Conservation (phyloP, 2,113 vertebrate genomes). For the Meriones unguiculatus region DNA sequence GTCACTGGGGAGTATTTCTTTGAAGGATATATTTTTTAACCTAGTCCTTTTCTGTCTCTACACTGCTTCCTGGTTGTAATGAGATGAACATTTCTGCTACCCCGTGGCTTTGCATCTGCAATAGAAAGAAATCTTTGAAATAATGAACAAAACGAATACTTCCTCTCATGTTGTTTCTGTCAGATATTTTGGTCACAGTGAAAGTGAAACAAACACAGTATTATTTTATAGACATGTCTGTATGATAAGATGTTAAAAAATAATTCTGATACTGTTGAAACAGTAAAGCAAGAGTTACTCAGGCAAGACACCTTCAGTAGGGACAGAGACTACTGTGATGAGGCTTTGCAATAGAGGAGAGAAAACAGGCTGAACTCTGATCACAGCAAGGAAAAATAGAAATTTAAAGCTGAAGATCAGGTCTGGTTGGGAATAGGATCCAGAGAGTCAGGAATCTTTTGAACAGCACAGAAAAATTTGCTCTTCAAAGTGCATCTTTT, state of each 20-base stretch:
- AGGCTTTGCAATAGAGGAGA: background rate
- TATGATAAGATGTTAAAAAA: background rate
- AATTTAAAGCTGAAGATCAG: background rate
- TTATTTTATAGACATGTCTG: background rate
- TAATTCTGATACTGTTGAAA: background rate
- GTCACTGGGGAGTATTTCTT: too few species aligned
- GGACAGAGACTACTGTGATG: background rate
- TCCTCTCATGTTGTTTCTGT: too few species aligned
- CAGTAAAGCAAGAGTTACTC: background rate
- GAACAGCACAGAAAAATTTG: background rate
- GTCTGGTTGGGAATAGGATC: background rate
- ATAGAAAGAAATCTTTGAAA: background rate
- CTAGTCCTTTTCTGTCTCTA: background rate
- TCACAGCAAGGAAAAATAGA: background rate
- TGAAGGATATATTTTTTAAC: background rate
- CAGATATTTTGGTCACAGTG: background rate
- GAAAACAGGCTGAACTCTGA: background rate
- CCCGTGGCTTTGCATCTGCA: background rate
- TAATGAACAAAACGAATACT: background rate
- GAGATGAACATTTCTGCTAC: background rate
- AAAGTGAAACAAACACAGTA: background rate
- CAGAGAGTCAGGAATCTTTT: background rate
- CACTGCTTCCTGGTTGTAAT: background rate
- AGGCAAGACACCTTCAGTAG: background rate
- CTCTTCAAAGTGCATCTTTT: too few species aligned